Conservation (phyloP, 2,888 invertebrate genomes). For the Acleris sparsana region DNA sequence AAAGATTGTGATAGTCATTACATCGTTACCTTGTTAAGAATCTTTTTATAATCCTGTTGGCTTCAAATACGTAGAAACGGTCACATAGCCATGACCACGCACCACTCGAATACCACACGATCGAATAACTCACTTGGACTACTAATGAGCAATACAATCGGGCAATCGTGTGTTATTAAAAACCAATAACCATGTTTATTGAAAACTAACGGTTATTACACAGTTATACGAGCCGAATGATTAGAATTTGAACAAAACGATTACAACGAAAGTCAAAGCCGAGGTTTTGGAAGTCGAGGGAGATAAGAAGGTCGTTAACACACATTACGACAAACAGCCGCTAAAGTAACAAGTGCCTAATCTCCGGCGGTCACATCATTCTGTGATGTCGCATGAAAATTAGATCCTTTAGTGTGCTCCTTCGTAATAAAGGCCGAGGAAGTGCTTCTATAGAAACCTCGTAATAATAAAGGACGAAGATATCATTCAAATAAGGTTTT, state of each 20-base stretch:
- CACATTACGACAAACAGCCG: slow-evolving; percentile 52
- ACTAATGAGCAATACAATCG: slow-evolving; percentile 34
- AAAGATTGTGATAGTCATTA: slow-evolving; percentile 32
- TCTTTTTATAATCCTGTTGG: slow-evolving; percentile 20
- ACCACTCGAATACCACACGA: slow-evolving; percentile 28
- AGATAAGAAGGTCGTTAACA: slow-evolving; percentile 51
- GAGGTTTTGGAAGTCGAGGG: slow-evolving; percentile 23
- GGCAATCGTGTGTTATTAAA: slow-evolving; percentile 32
- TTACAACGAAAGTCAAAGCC: slow-evolving; percentile 4
- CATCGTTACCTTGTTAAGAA: slow-evolving; percentile 31
- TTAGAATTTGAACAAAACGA: slow-evolving; percentile 27
- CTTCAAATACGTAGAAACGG: slow-evolving; percentile 12
- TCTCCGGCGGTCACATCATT: slow-evolving; percentile 63
- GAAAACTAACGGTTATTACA: slow-evolving; percentile 31
- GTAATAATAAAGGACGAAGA: slow-evolving; percentile 28
- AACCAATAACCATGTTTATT: slow-evolving; percentile 31
- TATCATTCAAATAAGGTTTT: slow-evolving; percentile 32
- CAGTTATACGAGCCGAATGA: slow-evolving; percentile 19
- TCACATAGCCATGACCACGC: slow-evolving; percentile 27
- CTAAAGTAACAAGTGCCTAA: slow-evolving; percentile 65
- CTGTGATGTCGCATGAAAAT: slow-evolving; percentile 68
- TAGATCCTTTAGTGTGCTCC: slow-evolving; percentile 46
- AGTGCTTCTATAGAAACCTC: slow-evolving; percentile 40
- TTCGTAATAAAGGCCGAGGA: slow-evolving; percentile 40
- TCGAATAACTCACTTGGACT: slow-evolving; percentile 32